phyloP scores from a whole-genome alignment of 2,888 invertebrate species.

The Raillietiella orientalis region DNA sequence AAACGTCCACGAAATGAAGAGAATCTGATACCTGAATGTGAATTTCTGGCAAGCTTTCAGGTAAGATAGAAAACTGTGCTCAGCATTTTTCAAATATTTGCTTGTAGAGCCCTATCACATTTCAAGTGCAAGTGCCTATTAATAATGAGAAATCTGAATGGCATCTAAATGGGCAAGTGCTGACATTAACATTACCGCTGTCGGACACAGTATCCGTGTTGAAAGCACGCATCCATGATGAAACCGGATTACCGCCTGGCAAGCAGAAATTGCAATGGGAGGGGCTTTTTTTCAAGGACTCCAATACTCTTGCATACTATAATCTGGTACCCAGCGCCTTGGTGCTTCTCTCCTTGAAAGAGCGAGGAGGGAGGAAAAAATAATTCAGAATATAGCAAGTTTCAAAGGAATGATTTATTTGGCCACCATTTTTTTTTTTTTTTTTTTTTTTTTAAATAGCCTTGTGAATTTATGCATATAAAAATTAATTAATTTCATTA shows the following conservation, averaged over 20 bases:
- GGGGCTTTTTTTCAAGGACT: constrained; percentile 96
- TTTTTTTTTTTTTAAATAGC: too few relatives aligned
- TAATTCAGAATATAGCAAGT: too few relatives aligned
- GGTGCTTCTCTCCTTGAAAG: constrained; percentile 70
- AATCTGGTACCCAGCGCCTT: constrained; percentile 56
- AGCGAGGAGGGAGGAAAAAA: constrained; percentile 89
- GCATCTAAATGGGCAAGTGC: constrained; percentile 65
- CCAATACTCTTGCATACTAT: constrained; percentile 74
- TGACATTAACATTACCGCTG: constrained; percentile 40
- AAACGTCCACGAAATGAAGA: constrained; percentile 79
- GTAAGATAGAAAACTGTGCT: constrained; percentile 11
- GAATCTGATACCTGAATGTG: constrained; percentile 55
- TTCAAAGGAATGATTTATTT: too few relatives aligned
- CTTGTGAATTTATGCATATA: too few relatives aligned
- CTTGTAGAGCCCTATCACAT: constrained; percentile 31
- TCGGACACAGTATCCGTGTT: constrained; percentile 27
- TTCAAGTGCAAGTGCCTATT: constrained; percentile 49
- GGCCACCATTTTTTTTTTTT: too few relatives aligned
- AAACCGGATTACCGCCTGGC: constrained; percentile 70
- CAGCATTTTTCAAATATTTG: too few relatives aligned
- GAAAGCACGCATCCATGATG: constrained; percentile 53
- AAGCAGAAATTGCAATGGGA: constrained; percentile 91
- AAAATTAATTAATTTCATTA: too few relatives aligned
- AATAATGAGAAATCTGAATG: constrained; percentile 72
- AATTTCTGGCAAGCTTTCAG: constrained; percentile 34